These are phyloP conservation scores for Botia kubotai DNA, from an alignment of 2,797 vertebrate genomes.

Conservation along the genomic window DNA sequence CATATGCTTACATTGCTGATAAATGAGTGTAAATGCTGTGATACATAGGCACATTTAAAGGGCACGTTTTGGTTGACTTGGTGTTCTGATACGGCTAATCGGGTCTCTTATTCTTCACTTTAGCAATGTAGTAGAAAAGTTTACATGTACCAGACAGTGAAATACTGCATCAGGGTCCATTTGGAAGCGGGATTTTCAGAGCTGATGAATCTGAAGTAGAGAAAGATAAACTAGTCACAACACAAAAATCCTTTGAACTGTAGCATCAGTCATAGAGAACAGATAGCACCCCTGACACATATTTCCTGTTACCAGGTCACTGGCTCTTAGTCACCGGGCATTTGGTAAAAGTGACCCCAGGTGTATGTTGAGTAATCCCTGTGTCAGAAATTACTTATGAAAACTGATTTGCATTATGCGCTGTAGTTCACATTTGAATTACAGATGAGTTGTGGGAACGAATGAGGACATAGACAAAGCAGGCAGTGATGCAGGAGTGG, in stretches of 20 bases:
- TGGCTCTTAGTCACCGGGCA: no score
- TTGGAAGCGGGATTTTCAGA: background rate
- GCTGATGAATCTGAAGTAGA: background rate
- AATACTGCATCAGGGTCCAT: background rate
- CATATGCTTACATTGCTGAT: background rate
- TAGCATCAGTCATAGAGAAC: background rate
- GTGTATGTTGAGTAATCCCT: background rate
- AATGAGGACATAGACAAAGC: background rate
- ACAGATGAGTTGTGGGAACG: background rate
- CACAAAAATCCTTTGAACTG: background rate
- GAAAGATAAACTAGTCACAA: background rate
- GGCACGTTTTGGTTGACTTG: background rate
- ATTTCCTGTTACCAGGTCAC: no score
- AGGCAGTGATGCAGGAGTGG: background rate
- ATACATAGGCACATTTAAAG: background rate
- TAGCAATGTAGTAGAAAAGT: background rate
- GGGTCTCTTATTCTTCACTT: no score
- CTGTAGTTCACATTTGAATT: background rate
- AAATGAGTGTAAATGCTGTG: background rate
- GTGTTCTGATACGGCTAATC: background rate
- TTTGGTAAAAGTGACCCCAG: background rate
- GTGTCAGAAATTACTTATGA: background rate
- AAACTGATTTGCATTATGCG: background rate
- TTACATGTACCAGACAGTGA: background rate
- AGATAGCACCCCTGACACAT: no score